Percentiles rank a stretch among this genome's conserved stretches.
Evolutionary conservation across 2,797 vertebrate genomes (phyloP).

Genomic region (Perdix hodgsoniae): DNA sequence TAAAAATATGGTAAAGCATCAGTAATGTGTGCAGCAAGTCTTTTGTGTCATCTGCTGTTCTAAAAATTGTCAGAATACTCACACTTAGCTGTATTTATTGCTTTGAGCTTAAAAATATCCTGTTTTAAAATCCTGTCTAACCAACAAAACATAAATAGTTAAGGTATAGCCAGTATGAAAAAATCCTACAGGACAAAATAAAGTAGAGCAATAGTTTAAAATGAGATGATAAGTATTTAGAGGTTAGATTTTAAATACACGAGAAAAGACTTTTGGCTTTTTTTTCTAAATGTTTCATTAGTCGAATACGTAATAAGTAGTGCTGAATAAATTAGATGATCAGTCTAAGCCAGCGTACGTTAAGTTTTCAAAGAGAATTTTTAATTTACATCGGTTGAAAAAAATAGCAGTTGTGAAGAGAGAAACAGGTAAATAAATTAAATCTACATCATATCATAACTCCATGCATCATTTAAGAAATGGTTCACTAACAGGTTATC

Average conservation of each 20-base stretch:
- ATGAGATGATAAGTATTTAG: not conserved
- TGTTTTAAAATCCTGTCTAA: not conserved
- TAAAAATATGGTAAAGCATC: not conserved
- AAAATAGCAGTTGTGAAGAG: not conserved
- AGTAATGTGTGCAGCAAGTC: not conserved
- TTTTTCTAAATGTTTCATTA: constrained; percentile 24
- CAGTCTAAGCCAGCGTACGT: constrained; percentile 12
- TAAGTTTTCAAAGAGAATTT: constrained; percentile 71
- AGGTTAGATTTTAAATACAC: not conserved
- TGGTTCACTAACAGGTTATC: constrained; percentile 21
- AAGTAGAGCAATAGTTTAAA: not conserved
- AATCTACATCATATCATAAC: constrained; percentile 10
- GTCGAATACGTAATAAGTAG: constrained; percentile 18
- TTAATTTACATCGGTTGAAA: constrained; percentile 50
- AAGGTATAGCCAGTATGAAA: not conserved
- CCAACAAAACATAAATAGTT: not conserved
- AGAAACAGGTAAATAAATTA: constrained; percentile 69
- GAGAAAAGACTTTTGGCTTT: constrained; percentile 9
- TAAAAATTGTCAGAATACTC: not conserved
- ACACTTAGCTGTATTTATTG: not conserved
- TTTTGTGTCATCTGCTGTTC: not conserved
- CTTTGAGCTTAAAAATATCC: not conserved
- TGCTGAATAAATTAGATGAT: constrained; percentile 55
- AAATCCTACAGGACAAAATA: not conserved
- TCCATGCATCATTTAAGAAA: constrained; percentile 57